Evolutionary conservation across 2,113 vertebrate species (phyloP).

Genomic region (Chunga burmeisteri): DNA sequence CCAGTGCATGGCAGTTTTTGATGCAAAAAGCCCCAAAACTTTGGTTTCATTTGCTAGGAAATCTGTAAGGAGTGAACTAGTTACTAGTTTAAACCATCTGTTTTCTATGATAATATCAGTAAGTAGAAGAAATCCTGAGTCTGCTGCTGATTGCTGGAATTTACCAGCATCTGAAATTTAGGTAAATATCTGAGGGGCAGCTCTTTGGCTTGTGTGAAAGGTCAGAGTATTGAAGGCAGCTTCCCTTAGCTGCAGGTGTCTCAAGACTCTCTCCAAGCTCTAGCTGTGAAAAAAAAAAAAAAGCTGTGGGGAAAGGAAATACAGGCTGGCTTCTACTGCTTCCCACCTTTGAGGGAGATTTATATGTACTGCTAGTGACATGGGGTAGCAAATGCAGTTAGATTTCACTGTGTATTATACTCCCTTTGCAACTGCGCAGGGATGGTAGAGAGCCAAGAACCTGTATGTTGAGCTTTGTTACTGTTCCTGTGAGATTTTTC

Average conservation of each 20-base stretch:
- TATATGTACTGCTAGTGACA: background rate
- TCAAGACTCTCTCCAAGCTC: background rate
- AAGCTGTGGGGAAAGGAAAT: background rate
- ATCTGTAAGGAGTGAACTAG: background rate
- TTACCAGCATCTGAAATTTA: background rate
- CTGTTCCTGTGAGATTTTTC: background rate
- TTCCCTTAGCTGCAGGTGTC: background rate
- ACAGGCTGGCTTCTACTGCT: rapidly evolving
- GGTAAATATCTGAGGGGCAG: background rate
- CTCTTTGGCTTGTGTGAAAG: background rate
- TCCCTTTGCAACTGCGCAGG: background rate
- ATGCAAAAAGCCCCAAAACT: background rate
- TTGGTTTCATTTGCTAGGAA: background rate
- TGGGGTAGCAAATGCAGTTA: background rate
- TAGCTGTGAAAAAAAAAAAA: background rate
- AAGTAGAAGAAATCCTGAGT: background rate
- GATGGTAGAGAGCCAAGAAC: background rate
- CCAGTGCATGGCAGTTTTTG: background rate
- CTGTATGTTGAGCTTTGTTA: background rate
- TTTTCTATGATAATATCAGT: background rate
- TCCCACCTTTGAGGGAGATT: background rate
- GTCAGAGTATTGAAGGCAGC: background rate
- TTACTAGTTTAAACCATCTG: background rate
- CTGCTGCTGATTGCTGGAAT: background rate
- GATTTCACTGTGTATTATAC: background rate